phyloP scores from a whole-genome alignment of 2,797 vertebrate species.

The Pseudocheirus occidentalis region DNA sequence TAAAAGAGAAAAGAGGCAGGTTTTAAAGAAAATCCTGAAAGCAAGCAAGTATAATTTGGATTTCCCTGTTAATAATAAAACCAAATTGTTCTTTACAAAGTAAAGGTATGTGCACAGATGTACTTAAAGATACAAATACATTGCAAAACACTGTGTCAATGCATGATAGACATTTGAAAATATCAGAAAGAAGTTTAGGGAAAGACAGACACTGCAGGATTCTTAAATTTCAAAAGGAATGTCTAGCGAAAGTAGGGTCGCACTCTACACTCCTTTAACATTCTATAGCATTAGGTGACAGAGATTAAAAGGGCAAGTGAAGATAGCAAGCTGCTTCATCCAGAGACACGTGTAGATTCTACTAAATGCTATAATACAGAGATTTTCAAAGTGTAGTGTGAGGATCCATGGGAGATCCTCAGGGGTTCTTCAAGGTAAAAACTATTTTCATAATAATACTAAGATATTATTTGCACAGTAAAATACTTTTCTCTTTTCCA shows the following conservation, averaged over 20 bases:
- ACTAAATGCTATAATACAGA: background rate
- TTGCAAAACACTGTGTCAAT: conserved; percentile 29
- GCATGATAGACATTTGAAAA: conserved; percentile 31
- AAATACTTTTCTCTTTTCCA: background rate
- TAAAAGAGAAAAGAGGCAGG: conserved; percentile 69
- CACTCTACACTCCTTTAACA: conserved; percentile 21
- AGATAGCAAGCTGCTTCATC: background rate
- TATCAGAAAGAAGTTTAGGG: conserved; percentile 38
- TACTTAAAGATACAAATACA: background rate
- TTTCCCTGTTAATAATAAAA: conserved; percentile 26
- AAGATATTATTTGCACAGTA: background rate
- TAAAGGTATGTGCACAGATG: conserved; percentile 6
- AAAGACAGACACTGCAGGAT: conserved; percentile 26
- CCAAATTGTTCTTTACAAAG: conserved; percentile 20
- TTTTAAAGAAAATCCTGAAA: conserved; percentile 41
- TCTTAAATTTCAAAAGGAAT: conserved; percentile 48
- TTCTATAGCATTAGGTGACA: background rate
- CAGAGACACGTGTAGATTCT: conserved; percentile 1
- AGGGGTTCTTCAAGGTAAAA: background rate
- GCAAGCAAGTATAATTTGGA: conserved; percentile 51
- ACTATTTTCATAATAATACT: background rate
- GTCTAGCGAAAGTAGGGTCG: background rate
- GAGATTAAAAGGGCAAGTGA: background rate
- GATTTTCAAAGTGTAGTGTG: background rate
- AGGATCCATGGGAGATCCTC: background rate